A percentile compares a stretch with the other conserved stretches of the same genome.
phyloP scores from a whole-genome alignment of 1,140 invertebrate genomes.

The Lycorma delicatula region DNA sequence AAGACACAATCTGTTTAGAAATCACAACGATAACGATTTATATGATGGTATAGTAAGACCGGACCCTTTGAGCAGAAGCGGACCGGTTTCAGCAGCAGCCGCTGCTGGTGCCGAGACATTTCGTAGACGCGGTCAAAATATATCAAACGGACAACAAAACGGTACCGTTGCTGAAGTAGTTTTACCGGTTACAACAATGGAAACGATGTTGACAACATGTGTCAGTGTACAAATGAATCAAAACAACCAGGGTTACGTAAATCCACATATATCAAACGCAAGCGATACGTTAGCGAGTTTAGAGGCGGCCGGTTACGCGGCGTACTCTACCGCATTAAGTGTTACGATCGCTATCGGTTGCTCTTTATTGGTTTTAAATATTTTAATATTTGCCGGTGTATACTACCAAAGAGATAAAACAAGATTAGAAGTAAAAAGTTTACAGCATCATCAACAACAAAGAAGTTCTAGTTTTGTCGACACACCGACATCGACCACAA shows the following conservation, averaged over 20 bases:
- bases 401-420: slow-evolving; percentile 86
- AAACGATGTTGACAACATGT: slow-evolving; percentile 37
- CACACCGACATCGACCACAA: slow-evolving; percentile 6
- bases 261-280: slow-evolving; percentile 38
- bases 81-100: background rate
- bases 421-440: slow-evolving; percentile 38
- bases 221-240: slow-evolving; percentile 22
- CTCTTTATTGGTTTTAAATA: slow-evolving; percentile 64
- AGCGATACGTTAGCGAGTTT: slow-evolving; percentile 61
- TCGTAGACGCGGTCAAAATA: slow-evolving; percentile 15
- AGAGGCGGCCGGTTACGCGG: slow-evolving; percentile 63
- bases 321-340: slow-evolving; percentile 72
- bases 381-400: slow-evolving; percentile 86
- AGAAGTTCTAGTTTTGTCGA: slow-evolving; percentile 11
- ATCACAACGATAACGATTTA: slow-evolving; percentile 68
- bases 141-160: slow-evolving; percentile 15
- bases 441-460: slow-evolving; percentile 31
- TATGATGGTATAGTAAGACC: slow-evolving; percentile 74
- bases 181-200: slow-evolving; percentile 44
- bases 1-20: slow-evolving; percentile 71
- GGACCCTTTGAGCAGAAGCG: slow-evolving; percentile 56
- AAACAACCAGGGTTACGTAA: slow-evolving; percentile 43
- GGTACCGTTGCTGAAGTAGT: slow-evolving; percentile 30
- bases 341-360: slow-evolving; percentile 85
- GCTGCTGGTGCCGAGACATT: slow-evolving; percentile 1